A percentile compares a stretch with the other conserved stretches of the same genome.
These are phyloP conservation scores for Platycnemis pennipes DNA, from an alignment of 2,888 invertebrate species.

Conservation along the genomic window DNA sequence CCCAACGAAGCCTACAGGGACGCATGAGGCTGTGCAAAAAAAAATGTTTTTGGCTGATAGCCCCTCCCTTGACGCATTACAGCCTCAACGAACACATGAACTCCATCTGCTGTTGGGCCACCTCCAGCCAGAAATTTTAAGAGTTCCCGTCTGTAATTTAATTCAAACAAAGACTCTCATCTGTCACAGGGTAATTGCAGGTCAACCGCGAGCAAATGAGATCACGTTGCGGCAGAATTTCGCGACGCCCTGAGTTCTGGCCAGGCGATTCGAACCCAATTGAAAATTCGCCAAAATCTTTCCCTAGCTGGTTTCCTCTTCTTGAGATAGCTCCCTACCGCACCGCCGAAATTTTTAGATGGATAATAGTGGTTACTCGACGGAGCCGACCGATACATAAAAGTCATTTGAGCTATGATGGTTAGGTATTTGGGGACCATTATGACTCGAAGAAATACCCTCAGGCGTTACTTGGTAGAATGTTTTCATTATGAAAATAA, in stretches of 20 bases:
- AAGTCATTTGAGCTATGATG: no score
- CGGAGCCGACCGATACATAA: no score
- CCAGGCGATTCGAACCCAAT: not conserved
- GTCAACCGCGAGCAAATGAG: not conserved
- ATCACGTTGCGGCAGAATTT: constrained; percentile 19
- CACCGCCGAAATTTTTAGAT: no score
- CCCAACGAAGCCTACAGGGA: not conserved
- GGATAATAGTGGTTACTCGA: no score
- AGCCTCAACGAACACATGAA: constrained; percentile 15
- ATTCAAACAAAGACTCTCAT: constrained; percentile 27
- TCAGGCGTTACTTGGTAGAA: no score
- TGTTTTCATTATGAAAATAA: no score
- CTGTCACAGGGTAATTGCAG: constrained; percentile 20
- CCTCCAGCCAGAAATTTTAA: constrained; percentile 25
- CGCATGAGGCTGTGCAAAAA: not conserved
- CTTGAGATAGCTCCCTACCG: not conserved
- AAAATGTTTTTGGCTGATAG: not conserved
- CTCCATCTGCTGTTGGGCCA: constrained; percentile 4
- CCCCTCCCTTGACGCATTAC: not conserved
- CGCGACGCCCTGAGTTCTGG: not conserved
- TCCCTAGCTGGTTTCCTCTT: not conserved
- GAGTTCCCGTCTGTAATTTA: constrained; percentile 1
- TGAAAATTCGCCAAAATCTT: not conserved
- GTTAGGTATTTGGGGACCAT: no score
- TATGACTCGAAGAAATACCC: no score